Conservation (phyloP, 2,113 vertebrate species). For the Garra rufa region DNA sequence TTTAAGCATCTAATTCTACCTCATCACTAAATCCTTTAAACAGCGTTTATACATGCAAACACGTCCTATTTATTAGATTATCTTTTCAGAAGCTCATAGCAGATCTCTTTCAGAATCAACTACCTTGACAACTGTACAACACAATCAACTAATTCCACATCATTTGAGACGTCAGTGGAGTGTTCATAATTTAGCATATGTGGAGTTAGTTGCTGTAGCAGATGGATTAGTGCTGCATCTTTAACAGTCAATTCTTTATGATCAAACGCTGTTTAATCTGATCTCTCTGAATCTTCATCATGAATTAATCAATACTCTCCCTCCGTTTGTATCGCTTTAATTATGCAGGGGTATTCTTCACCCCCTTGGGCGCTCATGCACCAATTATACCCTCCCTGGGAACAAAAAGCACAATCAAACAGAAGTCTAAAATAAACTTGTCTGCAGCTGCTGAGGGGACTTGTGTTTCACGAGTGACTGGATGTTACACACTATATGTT, state of each 20-base stretch:
- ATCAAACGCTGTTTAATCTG: slow-evolving; percentile 53
- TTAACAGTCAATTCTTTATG: slow-evolving; percentile 50
- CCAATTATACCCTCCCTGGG: slow-evolving; percentile 46
- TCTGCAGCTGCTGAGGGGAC: slow-evolving; percentile 28
- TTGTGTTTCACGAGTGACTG: background rate
- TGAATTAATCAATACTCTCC: slow-evolving; percentile 57
- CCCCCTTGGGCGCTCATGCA: slow-evolving; percentile 27
- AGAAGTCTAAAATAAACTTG: slow-evolving; percentile 45
- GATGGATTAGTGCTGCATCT: slow-evolving; percentile 50
- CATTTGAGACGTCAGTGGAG: slow-evolving; percentile 13
- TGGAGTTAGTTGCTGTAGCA: slow-evolving; percentile 38
- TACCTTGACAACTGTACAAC: slow-evolving; percentile 34
- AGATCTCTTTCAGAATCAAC: background rate
- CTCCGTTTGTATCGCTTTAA: slow-evolving; percentile 51
- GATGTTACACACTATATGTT: background rate
- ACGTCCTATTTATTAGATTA: background rate
- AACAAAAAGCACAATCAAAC: slow-evolving; percentile 48
- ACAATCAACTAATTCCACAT: slow-evolving; percentile 12
- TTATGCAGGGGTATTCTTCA: slow-evolving; percentile 50
- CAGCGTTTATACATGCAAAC: background rate
- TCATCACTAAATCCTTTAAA: background rate
- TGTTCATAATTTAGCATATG: slow-evolving; percentile 45
- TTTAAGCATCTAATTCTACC: background rate
- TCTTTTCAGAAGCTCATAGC: background rate
- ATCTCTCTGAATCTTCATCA: slow-evolving; percentile 50